These are phyloP conservation scores for Melikaiella ostensackeni DNA, from an alignment of 2,888 invertebrate species.

Conservation along the genomic window DNA sequence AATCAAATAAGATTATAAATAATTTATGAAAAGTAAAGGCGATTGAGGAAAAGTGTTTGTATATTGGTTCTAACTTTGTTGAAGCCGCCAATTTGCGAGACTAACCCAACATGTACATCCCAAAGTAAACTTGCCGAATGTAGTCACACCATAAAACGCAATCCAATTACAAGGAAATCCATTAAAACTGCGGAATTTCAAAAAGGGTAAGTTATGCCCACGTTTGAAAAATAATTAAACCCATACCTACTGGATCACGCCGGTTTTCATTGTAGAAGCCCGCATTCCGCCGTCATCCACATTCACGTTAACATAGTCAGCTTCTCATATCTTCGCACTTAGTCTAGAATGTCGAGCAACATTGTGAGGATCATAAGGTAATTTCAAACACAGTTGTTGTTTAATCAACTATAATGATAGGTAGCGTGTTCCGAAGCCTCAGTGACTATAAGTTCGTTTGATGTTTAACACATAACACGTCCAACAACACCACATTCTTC, in stretches of 20 bases:
- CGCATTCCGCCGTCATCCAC: slow-evolving; percentile 48
- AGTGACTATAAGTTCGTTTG: slow-evolving; percentile 1
- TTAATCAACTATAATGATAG: slow-evolving; percentile 12
- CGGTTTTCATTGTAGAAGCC: slow-evolving; percentile 43
- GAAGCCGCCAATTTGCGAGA: not conserved
- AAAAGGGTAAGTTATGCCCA: slow-evolving; percentile 1
- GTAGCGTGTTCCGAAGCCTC: not conserved
- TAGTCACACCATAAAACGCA: not conserved
- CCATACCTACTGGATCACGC: slow-evolving; percentile 38
- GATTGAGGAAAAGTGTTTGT: no score
- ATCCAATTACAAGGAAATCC: not conserved
- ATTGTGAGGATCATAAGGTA: slow-evolving; percentile 13
- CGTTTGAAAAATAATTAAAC: slow-evolving; percentile 29
- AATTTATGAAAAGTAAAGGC: no score
- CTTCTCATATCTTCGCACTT: slow-evolving; percentile 20
- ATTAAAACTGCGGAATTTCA: slow-evolving; percentile 3
- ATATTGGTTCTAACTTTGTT: no score
- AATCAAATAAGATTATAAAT: no score
- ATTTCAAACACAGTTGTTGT: slow-evolving; percentile 1
- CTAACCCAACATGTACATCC: not conserved
- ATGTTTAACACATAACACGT: not conserved
- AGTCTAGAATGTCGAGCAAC: not conserved
- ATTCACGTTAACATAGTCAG: slow-evolving; percentile 46
- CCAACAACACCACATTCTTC: slow-evolving; percentile 9
- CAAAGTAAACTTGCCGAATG: not conserved